phyloP scores from a whole-genome alignment of 2,888 invertebrate genomes.

The Lycia hirtaria region DNA sequence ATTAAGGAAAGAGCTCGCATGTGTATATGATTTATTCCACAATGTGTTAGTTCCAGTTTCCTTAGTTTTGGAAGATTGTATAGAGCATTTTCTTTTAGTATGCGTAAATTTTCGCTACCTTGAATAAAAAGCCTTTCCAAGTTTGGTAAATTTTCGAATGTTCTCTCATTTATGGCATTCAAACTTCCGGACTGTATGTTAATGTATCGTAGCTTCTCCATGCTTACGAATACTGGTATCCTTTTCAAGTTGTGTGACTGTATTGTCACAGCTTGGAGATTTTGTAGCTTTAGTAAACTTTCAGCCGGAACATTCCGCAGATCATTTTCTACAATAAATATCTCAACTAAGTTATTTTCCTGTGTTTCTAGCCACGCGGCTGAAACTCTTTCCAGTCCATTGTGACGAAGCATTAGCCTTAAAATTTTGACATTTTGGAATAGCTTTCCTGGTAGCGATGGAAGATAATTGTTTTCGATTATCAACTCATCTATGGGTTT shows the following conservation, averaged over 20 bases:
- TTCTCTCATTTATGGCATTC: slow-evolving; percentile 87
- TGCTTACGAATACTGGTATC: slow-evolving; percentile 89
- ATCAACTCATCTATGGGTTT: slow-evolving; percentile 94
- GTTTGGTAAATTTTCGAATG: slow-evolving; percentile 89
- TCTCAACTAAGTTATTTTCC: slow-evolving; percentile 91
- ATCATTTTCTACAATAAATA: slow-evolving; percentile 94
- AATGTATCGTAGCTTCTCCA: slow-evolving; percentile 90
- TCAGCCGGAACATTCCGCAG: slow-evolving; percentile 92
- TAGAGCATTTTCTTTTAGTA: slow-evolving; percentile 90
- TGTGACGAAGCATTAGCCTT: slow-evolving; percentile 93
- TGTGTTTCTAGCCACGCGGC: slow-evolving; percentile 92
- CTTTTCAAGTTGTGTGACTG: slow-evolving; percentile 91
- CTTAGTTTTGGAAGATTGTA: slow-evolving; percentile 88
- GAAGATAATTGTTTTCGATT: slow-evolving; percentile 94
- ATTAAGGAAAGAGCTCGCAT: slow-evolving; percentile 90
- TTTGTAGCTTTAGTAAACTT: slow-evolving; percentile 89
- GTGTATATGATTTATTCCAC: slow-evolving; percentile 91
- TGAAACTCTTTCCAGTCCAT: slow-evolving; percentile 92
- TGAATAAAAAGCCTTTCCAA: slow-evolving; percentile 91
- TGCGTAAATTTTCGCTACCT: slow-evolving; percentile 87
- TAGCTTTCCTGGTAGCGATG: slow-evolving; percentile 92
- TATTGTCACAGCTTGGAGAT: slow-evolving; percentile 93
- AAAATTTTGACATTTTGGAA: slow-evolving; percentile 91
- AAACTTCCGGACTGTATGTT: slow-evolving; percentile 89
- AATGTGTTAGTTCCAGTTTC: slow-evolving; percentile 90